Percentiles rank a stretch among this genome's conserved stretches.
phyloP scores from a whole-genome alignment of 2,888 invertebrate species.

The Alcis repandata region DNA sequence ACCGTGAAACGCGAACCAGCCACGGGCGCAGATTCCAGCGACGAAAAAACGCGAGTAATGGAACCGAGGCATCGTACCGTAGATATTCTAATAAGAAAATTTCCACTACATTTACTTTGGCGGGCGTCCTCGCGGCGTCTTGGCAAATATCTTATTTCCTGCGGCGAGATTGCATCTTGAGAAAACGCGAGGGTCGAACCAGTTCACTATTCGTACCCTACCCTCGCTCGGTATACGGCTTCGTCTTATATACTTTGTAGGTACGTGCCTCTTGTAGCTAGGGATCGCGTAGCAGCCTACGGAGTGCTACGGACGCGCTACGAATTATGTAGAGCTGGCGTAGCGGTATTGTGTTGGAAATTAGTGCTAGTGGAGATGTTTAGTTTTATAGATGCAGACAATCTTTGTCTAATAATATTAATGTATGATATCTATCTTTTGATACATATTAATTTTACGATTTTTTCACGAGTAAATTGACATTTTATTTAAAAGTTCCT shows the following conservation, averaged over 20 bases:
- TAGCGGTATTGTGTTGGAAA: slow-evolving; percentile 45
- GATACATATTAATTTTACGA: too few species aligned
- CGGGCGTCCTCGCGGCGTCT: slow-evolving; percentile 86
- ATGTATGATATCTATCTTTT: too few species aligned
- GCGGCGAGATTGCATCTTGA: slow-evolving; percentile 87
- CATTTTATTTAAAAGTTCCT: too few species aligned
- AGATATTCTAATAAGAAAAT: slow-evolving; percentile 87
- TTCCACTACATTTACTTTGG: slow-evolving; percentile 87
- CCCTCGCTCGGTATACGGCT: slow-evolving; percentile 50
- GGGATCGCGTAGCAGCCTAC: slow-evolving; percentile 42
- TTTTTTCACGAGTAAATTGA: too few species aligned
- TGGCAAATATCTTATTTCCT: slow-evolving; percentile 88
- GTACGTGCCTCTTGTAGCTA: slow-evolving; percentile 31
- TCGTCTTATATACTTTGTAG: slow-evolving; percentile 34
- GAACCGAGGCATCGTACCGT: slow-evolving; percentile 83
- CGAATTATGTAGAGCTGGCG: slow-evolving; percentile 49
- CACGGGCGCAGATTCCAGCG: slow-evolving; percentile 77
- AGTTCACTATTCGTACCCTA: slow-evolving; percentile 80
- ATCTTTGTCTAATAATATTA: too few species aligned
- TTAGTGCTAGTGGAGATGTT: slow-evolving; percentile 30
- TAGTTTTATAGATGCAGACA: not conserved
- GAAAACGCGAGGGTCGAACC: slow-evolving; percentile 85
- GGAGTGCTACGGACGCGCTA: slow-evolving; percentile 55
- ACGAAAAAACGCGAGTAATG: slow-evolving; percentile 77
- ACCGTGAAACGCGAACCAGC: slow-evolving; percentile 69